phyloP scores from a whole-genome alignment of 2,113 vertebrate genomes.

The Phyllostomus discolor region DNA sequence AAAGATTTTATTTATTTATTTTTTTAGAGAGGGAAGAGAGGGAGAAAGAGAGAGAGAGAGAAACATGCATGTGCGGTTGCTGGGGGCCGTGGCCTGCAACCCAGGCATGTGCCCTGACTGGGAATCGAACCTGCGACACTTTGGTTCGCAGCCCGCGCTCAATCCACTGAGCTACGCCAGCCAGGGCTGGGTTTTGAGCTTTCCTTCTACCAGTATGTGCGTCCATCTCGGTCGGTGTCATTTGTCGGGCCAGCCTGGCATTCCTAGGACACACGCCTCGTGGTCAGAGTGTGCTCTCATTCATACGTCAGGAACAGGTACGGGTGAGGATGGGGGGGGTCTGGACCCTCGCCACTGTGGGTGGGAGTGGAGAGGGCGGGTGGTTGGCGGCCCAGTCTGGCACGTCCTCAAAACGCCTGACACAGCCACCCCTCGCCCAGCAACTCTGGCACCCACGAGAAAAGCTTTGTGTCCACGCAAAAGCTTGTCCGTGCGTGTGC shows the following conservation, averaged over 20 bases:
- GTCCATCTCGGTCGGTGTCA: neutral
- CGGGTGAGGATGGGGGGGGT: fast-evolving
- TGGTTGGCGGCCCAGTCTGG: neutral
- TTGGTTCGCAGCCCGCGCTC: too few relatives aligned
- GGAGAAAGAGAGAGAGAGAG: too few relatives aligned
- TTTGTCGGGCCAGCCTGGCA: neutral
- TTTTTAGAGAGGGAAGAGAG: too few relatives aligned
- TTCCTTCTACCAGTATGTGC: neutral
- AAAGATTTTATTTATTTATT: too few relatives aligned
- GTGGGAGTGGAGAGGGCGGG: fast-evolving
- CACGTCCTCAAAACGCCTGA: neutral
- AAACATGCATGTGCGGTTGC: too few relatives aligned
- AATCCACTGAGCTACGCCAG: too few relatives aligned
- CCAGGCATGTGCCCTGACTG: too few relatives aligned
- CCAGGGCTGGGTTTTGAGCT: neutral
- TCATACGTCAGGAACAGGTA: neutral
- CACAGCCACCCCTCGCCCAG: fast-evolving
- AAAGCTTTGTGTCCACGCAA: fast-evolving
- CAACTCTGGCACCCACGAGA: neutral
- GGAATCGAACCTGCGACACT: too few relatives aligned
- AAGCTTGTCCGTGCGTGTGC: neutral
- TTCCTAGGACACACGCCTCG: neutral
- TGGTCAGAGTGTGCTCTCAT: neutral
- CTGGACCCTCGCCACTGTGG: fast-evolving
- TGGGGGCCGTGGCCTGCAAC: too few relatives aligned